phyloP scores from a whole-genome alignment of 1,140 invertebrate genomes.

The Adoxophyes honmai region DNA sequence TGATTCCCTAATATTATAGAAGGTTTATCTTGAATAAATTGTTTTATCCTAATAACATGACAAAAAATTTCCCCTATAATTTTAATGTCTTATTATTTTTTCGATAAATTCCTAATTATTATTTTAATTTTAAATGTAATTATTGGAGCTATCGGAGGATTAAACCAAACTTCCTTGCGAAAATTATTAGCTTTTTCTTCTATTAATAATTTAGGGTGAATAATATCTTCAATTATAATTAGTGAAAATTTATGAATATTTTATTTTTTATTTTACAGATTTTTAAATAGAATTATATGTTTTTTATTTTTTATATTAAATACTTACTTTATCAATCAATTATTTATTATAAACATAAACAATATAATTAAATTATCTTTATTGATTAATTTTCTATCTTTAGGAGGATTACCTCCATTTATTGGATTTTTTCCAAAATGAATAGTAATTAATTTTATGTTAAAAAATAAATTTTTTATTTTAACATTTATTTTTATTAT shows the following conservation, averaged over 20 bases:
- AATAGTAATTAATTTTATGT: slow-evolving; percentile 71
- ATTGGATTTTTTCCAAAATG: slow-evolving; percentile 78
- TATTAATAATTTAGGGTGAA: slow-evolving; percentile 77
- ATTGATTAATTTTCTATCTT: slow-evolving; percentile 72
- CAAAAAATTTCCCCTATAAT: slow-evolving; percentile 77
- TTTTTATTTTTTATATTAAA: slow-evolving; percentile 64
- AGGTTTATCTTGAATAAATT: slow-evolving; percentile 44
- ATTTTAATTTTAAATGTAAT: slow-evolving; percentile 59
- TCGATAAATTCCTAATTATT: slow-evolving; percentile 51
- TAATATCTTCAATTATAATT: slow-evolving; percentile 51
- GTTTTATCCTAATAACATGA: slow-evolving; percentile 70
- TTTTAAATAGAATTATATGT: slow-evolving; percentile 56
- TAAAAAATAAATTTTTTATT: slow-evolving; percentile 51
- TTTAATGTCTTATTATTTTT: slow-evolving; percentile 60
- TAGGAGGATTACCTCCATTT: slow-evolving; percentile 76
- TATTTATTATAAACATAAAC: slow-evolving; percentile 56
- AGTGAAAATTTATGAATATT: slow-evolving; percentile 59
- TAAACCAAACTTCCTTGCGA: slow-evolving; percentile 73
- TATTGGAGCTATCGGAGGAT: slow-evolving; percentile 52
- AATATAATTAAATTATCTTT: slow-evolving; percentile 61
- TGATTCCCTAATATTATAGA: slow-evolving; percentile 70
- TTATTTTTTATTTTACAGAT: slow-evolving; percentile 66
- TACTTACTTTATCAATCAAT: slow-evolving; percentile 67
- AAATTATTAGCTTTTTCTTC: slow-evolving; percentile 77
- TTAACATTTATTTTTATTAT: slow-evolving; percentile 63